These are phyloP conservation scores for Trichogramma dendrolimi DNA, from an alignment of 2,888 invertebrate species.

Conservation along the genomic window DNA sequence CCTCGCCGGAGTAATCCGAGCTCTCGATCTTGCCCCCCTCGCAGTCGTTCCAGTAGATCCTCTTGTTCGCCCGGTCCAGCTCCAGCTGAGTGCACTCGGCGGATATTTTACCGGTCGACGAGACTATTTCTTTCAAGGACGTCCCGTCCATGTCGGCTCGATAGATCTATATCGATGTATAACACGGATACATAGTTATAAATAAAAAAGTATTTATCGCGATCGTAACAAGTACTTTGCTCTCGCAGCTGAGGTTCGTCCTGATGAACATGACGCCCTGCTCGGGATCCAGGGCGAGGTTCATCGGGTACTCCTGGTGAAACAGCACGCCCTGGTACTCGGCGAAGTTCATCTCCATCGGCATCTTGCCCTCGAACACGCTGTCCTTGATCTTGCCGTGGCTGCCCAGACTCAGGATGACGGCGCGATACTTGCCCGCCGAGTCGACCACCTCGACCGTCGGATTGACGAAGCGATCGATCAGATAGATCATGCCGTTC, in stretches of 20 bases:
- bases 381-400: not conserved
- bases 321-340: not conserved
- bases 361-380: conserved; percentile 4
- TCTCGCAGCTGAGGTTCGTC: conserved; percentile 7
- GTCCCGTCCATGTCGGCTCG: conserved; percentile 12
- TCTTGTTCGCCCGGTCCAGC: conserved; percentile 3
- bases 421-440: conserved; percentile 2
- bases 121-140: not conserved
- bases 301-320: conserved; percentile 4
- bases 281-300: not conserved
- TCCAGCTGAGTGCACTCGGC: not conserved
- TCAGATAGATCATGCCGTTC: conserved; percentile 6
- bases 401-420: not conserved
- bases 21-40: conserved; percentile 9
- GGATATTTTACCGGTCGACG: not conserved
- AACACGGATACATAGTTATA: no score
- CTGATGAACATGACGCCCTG: conserved; percentile 7
- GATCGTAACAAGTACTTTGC: not conserved
- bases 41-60: conserved; percentile 12
- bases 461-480: conserved; percentile 10
- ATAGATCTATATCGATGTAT: conserved; percentile 1
- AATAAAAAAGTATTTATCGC: no score
- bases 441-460: conserved; percentile 12
- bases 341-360: conserved; percentile 2
- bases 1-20: conserved; percentile 4